Conservation (phyloP, 2,113 vertebrate species). For the Ornithorhynchus anatinus region DNA sequence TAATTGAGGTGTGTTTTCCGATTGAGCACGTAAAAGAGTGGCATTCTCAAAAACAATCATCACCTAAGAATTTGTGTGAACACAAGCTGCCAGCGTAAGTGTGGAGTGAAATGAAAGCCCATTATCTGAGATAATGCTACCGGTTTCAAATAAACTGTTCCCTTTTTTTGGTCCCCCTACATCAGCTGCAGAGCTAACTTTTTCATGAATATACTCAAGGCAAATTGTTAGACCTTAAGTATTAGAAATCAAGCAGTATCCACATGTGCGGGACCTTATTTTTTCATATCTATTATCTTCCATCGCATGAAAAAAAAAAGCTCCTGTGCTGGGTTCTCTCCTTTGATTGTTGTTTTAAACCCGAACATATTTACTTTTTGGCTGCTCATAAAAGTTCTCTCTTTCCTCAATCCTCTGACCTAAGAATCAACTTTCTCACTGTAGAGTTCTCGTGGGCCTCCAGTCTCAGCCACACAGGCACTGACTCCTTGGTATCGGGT, state of each 20-base stretch:
- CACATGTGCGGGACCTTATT: background rate
- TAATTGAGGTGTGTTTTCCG: no score
- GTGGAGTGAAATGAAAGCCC: no score
- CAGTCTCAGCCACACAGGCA: no score
- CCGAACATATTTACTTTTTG: conserved; percentile 6
- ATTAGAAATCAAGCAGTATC: background rate
- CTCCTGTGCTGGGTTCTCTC: background rate
- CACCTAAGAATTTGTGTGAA: background rate
- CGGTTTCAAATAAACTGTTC: background rate
- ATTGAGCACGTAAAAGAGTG: no score
- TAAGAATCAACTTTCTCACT: background rate
- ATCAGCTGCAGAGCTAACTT: background rate
- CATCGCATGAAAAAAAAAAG: background rate
- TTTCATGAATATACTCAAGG: background rate
- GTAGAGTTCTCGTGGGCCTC: background rate
- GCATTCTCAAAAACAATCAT: no score
- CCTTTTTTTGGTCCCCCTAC: background rate
- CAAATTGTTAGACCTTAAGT: background rate
- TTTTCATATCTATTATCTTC: background rate
- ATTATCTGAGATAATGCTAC: background rate
- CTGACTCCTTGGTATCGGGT: no score
- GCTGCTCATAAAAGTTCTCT: background rate
- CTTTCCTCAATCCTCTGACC: background rate
- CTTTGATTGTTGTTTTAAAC: background rate
- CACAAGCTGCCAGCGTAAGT: background rate